Evolutionary conservation across 2,888 invertebrate species (phyloP).

Genomic region (Leptopilina drosophilae): DNA sequence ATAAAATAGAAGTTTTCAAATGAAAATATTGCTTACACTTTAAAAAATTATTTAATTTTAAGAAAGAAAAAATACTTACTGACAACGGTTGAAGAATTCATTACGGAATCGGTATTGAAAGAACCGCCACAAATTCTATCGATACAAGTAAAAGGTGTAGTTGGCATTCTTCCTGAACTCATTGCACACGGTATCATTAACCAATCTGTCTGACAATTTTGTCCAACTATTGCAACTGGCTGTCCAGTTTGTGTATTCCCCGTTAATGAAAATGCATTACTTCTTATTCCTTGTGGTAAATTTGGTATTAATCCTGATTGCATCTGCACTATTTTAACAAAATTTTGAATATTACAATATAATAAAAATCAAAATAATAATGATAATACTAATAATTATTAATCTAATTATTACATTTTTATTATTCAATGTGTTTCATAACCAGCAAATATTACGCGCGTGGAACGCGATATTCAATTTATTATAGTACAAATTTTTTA

Average conservation of each 20-base stretch:
- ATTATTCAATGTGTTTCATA: too few relatives aligned
- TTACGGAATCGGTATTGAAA: constrained; percentile 83
- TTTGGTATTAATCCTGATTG: neutral
- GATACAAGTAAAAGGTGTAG: constrained; percentile 83
- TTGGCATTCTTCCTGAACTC: constrained; percentile 81
- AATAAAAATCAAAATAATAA: too few relatives aligned
- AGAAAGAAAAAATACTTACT: constrained; percentile 79
- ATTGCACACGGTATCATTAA: constrained; percentile 87
- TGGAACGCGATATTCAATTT: too few relatives aligned
- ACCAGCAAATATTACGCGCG: too few relatives aligned
- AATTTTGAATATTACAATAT: too few relatives aligned
- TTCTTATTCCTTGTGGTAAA: constrained; percentile 18
- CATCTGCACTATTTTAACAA: constrained; percentile 18
- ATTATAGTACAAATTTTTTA: too few relatives aligned
- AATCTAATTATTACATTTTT: too few relatives aligned
- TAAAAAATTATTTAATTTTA: too few relatives aligned
- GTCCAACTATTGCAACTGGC: constrained; percentile 83
- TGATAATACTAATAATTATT: too few relatives aligned
- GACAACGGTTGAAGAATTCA: constrained; percentile 83
- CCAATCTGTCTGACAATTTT: constrained; percentile 88
- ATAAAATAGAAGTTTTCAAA: too few relatives aligned
- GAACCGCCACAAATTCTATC: constrained; percentile 91
- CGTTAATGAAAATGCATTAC: constrained; percentile 83
- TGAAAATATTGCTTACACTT: too few relatives aligned
- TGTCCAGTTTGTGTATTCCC: constrained; percentile 87